phyloP scores from a whole-genome alignment of 2,888 invertebrate genomes.

The Crocallis elinguaria region DNA sequence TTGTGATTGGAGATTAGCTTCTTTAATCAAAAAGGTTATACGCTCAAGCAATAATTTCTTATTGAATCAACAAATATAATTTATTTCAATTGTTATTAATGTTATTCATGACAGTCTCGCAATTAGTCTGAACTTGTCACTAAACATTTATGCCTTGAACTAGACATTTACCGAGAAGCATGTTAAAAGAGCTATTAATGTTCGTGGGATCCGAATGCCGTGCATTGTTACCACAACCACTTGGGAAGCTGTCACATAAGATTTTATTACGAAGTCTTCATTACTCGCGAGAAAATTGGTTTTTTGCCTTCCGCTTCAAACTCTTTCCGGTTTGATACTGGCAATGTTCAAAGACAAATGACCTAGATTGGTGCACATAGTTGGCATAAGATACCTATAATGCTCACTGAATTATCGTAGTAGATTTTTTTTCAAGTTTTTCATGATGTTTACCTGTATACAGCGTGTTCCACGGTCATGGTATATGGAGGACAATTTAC shows the following conservation, averaged over 20 bases:
- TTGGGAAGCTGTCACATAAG: constrained; percentile 25
- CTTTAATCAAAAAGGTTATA: too few species aligned
- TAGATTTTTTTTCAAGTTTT: too few species aligned
- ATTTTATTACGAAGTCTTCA: constrained; percentile 22
- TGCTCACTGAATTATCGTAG: too few species aligned
- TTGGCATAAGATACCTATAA: constrained; percentile 1
- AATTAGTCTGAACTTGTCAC: constrained; percentile 30
- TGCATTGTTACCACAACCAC: constrained; percentile 48
- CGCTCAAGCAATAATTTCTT: background rate
- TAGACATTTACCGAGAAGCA: constrained; percentile 50
- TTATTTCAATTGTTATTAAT: constrained; percentile 1
- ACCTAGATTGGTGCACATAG: constrained; percentile 8
- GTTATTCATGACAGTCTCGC: constrained; percentile 18
- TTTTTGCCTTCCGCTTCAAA: background rate
- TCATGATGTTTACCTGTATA: too few species aligned
- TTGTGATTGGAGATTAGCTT: too few species aligned
- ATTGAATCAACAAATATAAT: background rate
- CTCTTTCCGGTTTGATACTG: constrained; percentile 7
- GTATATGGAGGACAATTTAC: too few species aligned
- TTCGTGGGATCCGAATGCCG: constrained; percentile 52
- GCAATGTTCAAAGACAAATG: constrained; percentile 3
- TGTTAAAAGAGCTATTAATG: constrained; percentile 45
- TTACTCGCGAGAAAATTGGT: constrained; percentile 17
- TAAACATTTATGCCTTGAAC: constrained; percentile 55
- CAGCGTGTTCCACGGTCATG: too few species aligned